Percentiles rank a stretch among this genome's conserved stretches.
phyloP scores from a whole-genome alignment of 2,797 vertebrate species.

The Euthynnus affinis region DNA sequence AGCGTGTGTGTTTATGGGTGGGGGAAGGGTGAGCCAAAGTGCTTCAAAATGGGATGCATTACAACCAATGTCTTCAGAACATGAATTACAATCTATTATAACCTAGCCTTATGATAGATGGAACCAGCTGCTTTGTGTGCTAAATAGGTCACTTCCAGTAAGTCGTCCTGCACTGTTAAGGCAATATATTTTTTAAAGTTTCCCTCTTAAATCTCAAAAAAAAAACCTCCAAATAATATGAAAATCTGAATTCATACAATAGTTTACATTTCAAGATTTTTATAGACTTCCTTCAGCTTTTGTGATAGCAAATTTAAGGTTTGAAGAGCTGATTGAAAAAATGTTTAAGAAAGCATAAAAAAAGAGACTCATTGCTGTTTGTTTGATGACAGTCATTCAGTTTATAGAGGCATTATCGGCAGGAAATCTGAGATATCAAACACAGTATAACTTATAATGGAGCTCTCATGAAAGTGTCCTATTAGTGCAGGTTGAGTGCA shows the following conservation, averaged over 20 bases:
- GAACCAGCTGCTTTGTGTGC: constrained; percentile 60
- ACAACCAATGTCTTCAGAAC: constrained; percentile 83
- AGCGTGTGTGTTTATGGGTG: constrained; percentile 76
- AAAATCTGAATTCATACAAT: background rate
- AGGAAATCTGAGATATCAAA: constrained; percentile 69
- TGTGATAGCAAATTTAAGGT: background rate
- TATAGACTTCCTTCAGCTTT: background rate
- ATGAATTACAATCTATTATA: constrained; percentile 84
- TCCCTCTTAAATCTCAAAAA: background rate
- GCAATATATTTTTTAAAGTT: constrained; percentile 3
- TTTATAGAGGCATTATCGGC: constrained; percentile 36
- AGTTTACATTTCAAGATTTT: background rate
- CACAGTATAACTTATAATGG: constrained; percentile 68
- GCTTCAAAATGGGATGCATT: constrained; percentile 85
- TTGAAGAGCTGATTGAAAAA: background rate
- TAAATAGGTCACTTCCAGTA: constrained; percentile 59
- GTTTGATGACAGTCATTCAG: constrained; percentile 29
- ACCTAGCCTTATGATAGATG: constrained; percentile 69
- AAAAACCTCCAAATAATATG: too few relatives aligned
- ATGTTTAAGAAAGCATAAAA: background rate
- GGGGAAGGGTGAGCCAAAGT: constrained; percentile 79
- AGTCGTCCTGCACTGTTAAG: constrained; percentile 14
- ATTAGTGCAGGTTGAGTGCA: constrained; percentile 80
- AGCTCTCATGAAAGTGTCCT: constrained; percentile 78
- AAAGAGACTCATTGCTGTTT: background rate